Conservation (phyloP, 2,113 vertebrate species). For the Erythrocercus mccallii region DNA sequence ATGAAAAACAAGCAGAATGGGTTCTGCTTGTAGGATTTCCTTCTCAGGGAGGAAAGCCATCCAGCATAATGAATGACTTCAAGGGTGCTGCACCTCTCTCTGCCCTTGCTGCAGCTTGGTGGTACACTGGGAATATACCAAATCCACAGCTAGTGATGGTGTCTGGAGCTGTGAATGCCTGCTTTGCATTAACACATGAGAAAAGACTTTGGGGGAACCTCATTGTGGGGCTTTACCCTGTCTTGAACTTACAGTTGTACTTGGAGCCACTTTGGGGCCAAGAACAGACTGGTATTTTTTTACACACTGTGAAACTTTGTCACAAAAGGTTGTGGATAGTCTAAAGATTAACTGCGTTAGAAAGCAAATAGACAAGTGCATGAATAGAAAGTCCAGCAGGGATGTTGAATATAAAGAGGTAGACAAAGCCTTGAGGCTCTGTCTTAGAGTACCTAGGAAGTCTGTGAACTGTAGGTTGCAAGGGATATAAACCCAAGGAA, state of each 20-base stretch:
- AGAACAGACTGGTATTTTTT: background rate
- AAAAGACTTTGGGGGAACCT: background rate
- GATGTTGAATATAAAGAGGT: background rate
- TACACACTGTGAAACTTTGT: background rate
- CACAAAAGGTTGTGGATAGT: background rate
- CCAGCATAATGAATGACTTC: background rate
- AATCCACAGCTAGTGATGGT: background rate
- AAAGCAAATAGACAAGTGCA: background rate
- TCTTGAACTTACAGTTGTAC: accelerated
- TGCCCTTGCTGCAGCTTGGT: background rate
- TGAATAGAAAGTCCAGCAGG: background rate
- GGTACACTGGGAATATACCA: background rate
- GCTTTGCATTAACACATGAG: background rate
- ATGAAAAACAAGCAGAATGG: background rate
- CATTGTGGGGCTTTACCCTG: background rate
- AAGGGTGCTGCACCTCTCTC: background rate
- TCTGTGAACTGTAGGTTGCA: background rate
- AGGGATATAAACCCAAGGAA: background rate
- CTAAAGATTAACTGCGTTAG: background rate
- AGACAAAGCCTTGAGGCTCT: background rate
- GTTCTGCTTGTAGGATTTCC: background rate
- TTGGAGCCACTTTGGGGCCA: background rate
- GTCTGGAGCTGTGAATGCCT: background rate
- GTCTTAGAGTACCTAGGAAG: background rate
- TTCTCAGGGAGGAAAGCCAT: background rate